Evolutionary conservation across 2,888 invertebrate genomes (phyloP).

Genomic region (Gastrophysa polygoni): DNA sequence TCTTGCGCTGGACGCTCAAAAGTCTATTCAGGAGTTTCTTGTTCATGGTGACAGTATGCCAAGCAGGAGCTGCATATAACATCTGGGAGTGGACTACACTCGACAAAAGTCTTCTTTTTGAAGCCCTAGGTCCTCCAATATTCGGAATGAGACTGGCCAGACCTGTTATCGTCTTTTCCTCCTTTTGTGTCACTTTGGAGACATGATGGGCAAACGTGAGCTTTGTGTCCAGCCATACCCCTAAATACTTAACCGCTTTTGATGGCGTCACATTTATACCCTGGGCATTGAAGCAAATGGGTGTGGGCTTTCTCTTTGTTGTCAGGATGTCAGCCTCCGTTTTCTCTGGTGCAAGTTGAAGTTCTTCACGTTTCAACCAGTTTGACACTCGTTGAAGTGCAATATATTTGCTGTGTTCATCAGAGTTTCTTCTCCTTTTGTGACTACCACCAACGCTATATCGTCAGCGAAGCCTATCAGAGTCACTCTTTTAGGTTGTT

Average conservation of each 20-base stretch:
- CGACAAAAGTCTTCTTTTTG: not conserved
- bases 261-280: too few relatives aligned
- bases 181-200: not conserved
- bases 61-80: slow-evolving; percentile 10
- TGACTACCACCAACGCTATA: not conserved
- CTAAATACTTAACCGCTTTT: too few relatives aligned
- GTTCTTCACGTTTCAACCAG: too few relatives aligned
- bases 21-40: not conserved
- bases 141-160: not conserved
- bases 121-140: not conserved
- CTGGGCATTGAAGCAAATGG: too few relatives aligned
- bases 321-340: not conserved
- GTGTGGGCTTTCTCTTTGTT: not conserved
- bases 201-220: too few relatives aligned
- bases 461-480: slow-evolving; percentile 20
- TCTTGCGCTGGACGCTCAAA: too few relatives aligned
- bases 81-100: slow-evolving; percentile 14
- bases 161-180: not conserved
- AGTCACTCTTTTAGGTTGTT: slow-evolving; percentile 12
- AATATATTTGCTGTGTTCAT: too few relatives aligned
- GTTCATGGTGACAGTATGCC: not conserved
- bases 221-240: too few relatives aligned
- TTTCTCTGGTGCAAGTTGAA: not conserved
- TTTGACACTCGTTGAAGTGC: too few relatives aligned
- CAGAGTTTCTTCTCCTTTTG: not conserved